Conservation (phyloP, 2,113 vertebrate genomes). For the Emydocephalus ijimae region DNA sequence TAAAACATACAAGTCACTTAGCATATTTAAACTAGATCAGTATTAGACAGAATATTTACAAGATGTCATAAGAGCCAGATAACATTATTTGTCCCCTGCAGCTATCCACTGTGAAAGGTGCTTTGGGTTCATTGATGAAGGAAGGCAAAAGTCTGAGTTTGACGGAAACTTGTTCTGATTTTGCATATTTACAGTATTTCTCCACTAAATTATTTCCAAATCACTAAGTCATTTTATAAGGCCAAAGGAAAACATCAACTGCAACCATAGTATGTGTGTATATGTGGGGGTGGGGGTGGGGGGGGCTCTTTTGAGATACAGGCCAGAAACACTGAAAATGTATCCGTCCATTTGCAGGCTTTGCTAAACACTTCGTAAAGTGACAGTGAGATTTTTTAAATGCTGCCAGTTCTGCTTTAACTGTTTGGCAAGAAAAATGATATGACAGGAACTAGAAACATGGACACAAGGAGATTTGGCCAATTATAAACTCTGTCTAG, state of each 20-base stretch:
- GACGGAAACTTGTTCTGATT: conserved; percentile 37
- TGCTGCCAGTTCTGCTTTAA: conserved; percentile 1
- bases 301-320: conserved; percentile 50
- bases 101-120: not conserved
- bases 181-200: conserved; percentile 50
- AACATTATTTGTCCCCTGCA: conserved; percentile 33
- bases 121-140: conserved; percentile 2
- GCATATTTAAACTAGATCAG: not conserved
- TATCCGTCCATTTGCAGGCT: conserved; percentile 25
- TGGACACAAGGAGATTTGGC: not conserved
- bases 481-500: not conserved
- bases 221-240: conserved; percentile 63
- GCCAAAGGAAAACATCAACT: conserved; percentile 61
- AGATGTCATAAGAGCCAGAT: conserved; percentile 17
- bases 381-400: conserved; percentile 11
- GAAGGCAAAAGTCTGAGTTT: conserved; percentile 35
- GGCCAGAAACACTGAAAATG: conserved; percentile 21
- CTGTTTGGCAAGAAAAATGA: not conserved
- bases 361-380: conserved; percentile 32
- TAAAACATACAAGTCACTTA: not conserved
- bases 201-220: conserved; percentile 59
- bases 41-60: not conserved
- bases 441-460: not conserved
- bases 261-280: conserved; percentile 33
- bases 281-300: not conserved